Base-by-base conservation (phyloP, 2,113 vertebrate genomes). In the Semicossyphus pulcher region DNA sequence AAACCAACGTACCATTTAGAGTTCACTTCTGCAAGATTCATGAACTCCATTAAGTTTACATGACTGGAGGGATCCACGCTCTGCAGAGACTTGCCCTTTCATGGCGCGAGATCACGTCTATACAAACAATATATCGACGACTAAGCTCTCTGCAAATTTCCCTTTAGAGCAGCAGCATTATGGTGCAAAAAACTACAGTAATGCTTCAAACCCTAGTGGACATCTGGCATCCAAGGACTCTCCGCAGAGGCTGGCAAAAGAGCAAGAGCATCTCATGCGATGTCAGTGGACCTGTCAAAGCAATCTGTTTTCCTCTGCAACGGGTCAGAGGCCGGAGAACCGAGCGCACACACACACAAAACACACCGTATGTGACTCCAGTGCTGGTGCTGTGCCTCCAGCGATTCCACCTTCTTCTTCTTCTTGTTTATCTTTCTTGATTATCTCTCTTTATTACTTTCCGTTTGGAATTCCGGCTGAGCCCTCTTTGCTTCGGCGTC, bases 231-330 rank as follows among this genome's bases (percentile, higher is more conserved):
- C 70, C 57, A 57, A 72, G 63, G 74, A 54, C 64, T 74, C 88
- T 73, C 86, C 6, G 39, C 82, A 81, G 86, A 80, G 61, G 60
- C 81, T 45, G 64, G 67, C 59, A 71, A 80, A 72, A 76, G 85
- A 82, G 71, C 83, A 72, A 44, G 66, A 60, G 44, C 61, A 77
- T 72, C 58, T 78, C 77, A 44, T 75, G 67, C 37, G 60, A 80
- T 81, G 66, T 85, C 85, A 81, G 77, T 18, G 34, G 69, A 81
- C 63, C 77, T 66, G 80, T 88, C 86, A 85, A 59, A 77, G 77
- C 72, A 87, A 86, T 85, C 82, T 76, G 81, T 70, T 79, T 72
- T 44, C 44, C 39, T 54, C 58, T 29, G 51, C 74, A 58, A 42
- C 0, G 60, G 78, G 74, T 88, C 73, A 82, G 47, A 70, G 79